phyloP scores from a whole-genome alignment of 2,888 invertebrate genomes.

The Phania funesta region DNA sequence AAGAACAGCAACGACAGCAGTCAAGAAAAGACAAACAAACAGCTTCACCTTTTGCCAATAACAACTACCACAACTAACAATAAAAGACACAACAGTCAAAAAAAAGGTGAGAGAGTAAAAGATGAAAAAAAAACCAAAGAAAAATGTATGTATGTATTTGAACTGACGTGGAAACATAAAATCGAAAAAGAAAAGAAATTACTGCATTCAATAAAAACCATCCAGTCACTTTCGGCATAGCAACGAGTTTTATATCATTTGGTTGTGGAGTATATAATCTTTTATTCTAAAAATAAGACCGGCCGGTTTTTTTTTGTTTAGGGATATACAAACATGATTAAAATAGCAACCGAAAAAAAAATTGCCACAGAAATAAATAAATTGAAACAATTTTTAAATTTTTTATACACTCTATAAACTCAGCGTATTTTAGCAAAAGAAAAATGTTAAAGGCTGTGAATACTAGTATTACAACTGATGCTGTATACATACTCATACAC shows the following conservation, averaged over 20 bases:
- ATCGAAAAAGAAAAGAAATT: conserved; percentile 66
- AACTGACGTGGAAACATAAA: conserved; percentile 62
- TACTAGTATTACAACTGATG: conserved; percentile 6
- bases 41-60: conserved; percentile 65
- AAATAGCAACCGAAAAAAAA: conserved; percentile 57
- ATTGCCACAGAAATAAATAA: conserved; percentile 47
- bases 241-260: conserved; percentile 74
- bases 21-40: conserved; percentile 65
- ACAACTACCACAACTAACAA: conserved; percentile 32
- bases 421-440: background rate
- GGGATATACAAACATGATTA: conserved; percentile 58
- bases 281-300: conserved; percentile 65
- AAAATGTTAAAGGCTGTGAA: background rate
- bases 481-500: conserved; percentile 5
- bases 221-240: conserved; percentile 76
- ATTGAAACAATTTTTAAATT: conserved; percentile 60
- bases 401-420: conserved; percentile 27
- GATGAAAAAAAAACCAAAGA: conserved; percentile 2
- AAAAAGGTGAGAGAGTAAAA: conserved; percentile 24
- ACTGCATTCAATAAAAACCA: conserved; percentile 67
- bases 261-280: background rate
- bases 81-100: conserved; percentile 14
- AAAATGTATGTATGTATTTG: conserved; percentile 8
- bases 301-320: conserved; percentile 59
- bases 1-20: conserved; percentile 58